Base-by-base conservation (phyloP, 2,797 vertebrate species). In the Onychomys arenicola region DNA sequence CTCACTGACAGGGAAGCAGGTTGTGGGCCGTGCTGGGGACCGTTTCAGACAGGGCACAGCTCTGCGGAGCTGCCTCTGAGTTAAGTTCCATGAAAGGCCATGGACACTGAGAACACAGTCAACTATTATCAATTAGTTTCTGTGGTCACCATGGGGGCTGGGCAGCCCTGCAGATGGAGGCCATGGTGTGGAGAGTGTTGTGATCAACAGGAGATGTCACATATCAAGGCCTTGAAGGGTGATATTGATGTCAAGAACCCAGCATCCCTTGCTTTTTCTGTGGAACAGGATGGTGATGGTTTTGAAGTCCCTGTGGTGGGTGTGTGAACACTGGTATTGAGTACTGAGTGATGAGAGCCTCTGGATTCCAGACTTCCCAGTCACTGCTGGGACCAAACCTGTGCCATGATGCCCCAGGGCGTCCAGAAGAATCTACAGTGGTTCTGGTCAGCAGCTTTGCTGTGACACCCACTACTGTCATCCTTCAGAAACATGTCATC, bases 111-210 rank as follows among this genome's bases (percentile, higher is more conserved):
- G 32, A n/a, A 43, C 17, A n/a, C 34, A 71, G 49, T n/a, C 34
- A 13, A 43, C 4, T 1, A 1, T 11, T 75, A 21, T 43, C 10
- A 17, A 17, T 63, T 2, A 5, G 37, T 6, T 6, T 27, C 40
- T 12, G 1, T 0, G 32, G 52, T 37, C 12, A 21, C 84, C 61
- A 0, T 19, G 0, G 29, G 34, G 73, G 25, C 19, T 11, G 2
- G 2, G 52, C 2, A 3, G 65, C 17, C 55, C 63, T 57, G 46
- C 1, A 34, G 59, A 27, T 12, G 0, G 27, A 84, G 77, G 43
- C 49, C 17, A 17, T 0, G 1, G 52, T 5, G 34, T 17, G 12
- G 12, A 27, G 21, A 3, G 32, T 34, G 43, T 29, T 49, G 43
- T 11, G 13, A 0, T 0, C 9, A 12, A 37, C 8, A 1, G 2